Base-by-base conservation (phyloP, 2,888 invertebrate genomes). In the Drosophila fulvimacula region DNA sequence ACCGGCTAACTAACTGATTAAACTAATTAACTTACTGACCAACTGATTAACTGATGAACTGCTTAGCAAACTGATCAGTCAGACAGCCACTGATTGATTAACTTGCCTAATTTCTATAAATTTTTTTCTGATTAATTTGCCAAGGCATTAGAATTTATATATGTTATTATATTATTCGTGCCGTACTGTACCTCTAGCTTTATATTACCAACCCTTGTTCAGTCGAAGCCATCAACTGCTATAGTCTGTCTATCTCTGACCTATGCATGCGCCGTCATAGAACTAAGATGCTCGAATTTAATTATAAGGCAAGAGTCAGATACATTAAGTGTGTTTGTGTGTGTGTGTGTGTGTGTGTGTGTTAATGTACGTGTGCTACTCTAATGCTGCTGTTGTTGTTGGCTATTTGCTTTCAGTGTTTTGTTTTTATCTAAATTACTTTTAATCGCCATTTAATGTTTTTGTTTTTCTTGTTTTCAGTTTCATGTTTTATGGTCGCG, bases 381-480 rank as follows among this genome's bases (percentile, higher is more conserved):
- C 27, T 73, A 21, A 38, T 59, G 41, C 19, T 63, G 30, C 41
- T 73, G 19, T 70, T 73, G 66, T 64, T 64, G 62, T 59, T 66
- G 51, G 55, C 55, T 86, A 60, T 86, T 72, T 69, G 69, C 76
- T 83, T 81, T 81, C 63, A 63, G 61, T 66, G 69, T 89, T 89
- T 89, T 30, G 46, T 30, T 48, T 36, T 89, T 85, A 85, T 85
- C 85, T 89, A 88, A 85, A 85, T 85, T 85, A 88, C 88, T 86
- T 85, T 85, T 89, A 89, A 85, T 89, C 90, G 77, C 83, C 86
- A 89, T 88, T 85, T 89, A 89, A 89, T 85, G 86, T 88, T 85
- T 88, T 89, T 89, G 88, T 85, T 89, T 85, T 88, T 80, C 76
- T 88, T 88, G 72, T 67, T 87, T 62, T 63, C 78, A 65, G 75